Evolutionary conservation across 2,797 vertebrate genomes (phyloP), one percentile per base, ranked within the genome.

Genomic region (Myripristis jacobus): DNA sequence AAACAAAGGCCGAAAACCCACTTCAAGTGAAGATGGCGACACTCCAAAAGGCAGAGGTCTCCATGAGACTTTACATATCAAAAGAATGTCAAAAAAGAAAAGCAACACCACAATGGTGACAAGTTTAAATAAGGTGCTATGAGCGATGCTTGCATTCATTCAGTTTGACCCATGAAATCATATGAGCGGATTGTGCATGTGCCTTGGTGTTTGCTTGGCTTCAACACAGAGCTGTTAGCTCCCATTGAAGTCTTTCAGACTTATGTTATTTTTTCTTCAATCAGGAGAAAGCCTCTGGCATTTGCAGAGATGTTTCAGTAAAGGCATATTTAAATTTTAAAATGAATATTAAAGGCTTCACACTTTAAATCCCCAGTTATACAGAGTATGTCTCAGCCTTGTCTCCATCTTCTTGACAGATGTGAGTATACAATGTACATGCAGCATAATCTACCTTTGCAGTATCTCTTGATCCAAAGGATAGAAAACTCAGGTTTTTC

Each of bases 1-100:
- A 72, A 69, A 78, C 73, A 82, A 53, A 77, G 74, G 63, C 73
- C 52, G 52, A 25, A 47, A 75, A 55, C 13, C 29, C 27, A 38
- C 24, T 60, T 68, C 72, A 78, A 65, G 55, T 59, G 38, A 60
- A 21, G 24, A 54, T 57, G 62, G 59, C 67, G 79, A 87, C 66
- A n/a, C 19, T 22, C 56, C 44, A 44, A 58, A 63, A 81, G 47
- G 65, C 50, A 69, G 56, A 73, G 36, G 29, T 70, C 51, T 66
- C 44, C 3, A 2, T 12, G 31, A 38, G 51, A 58, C 9, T 70
- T 59, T 10, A 48, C 29, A 63, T 11, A 60, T 62, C 62, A 70
- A 56, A 54, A 54, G 55, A 27, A 18, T n/a, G 4, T 47, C 27
- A 3, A n/a, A 5, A 53, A 58, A 36, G 48, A 43, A 18, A 73